Percentiles rank a stretch among this genome's conserved stretches.
These are phyloP conservation scores for Aphidius gifuensis DNA, from an alignment of 1,140 invertebrate species.

Conservation along the genomic window DNA sequence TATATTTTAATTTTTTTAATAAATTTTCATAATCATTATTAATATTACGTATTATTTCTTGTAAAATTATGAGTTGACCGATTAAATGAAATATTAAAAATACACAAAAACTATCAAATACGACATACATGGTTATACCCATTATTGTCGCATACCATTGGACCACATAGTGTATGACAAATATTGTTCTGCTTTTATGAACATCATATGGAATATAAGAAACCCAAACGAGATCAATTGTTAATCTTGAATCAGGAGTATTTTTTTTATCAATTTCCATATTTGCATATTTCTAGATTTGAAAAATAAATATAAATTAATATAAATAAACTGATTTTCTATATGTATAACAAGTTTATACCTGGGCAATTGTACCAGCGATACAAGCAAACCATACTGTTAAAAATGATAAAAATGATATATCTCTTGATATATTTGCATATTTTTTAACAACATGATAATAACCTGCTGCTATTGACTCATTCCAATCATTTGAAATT, in stretches of 20 bases:
- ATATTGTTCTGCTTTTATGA: slow-evolving; percentile 12
- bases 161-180: neutral
- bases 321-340: too few species aligned
- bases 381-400: slow-evolving; percentile 2
- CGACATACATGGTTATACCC: slow-evolving; percentile 19
- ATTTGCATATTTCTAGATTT: slow-evolving; percentile 11
- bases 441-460: slow-evolving; percentile 13
- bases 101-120: slow-evolving; percentile 27
- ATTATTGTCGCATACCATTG: slow-evolving; percentile 18
- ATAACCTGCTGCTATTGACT: slow-evolving; percentile 7
- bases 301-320: too few species aligned
- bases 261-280: neutral
- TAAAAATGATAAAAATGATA: slow-evolving; percentile 17
- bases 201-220: slow-evolving; percentile 25
- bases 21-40: neutral
- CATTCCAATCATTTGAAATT: slow-evolving; percentile 26
- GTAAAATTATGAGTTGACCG: slow-evolving; percentile 23
- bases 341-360: too few species aligned
- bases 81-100: slow-evolving; percentile 27
- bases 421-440: too few species aligned
- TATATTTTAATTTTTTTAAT: too few species aligned
- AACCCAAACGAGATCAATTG: slow-evolving; percentile 19
- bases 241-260: slow-evolving; percentile 7
- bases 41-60: slow-evolving; percentile 13
- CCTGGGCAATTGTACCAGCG: slow-evolving; percentile 1